A percentile compares a stretch with the other conserved stretches of the same genome.
Conservation (phyloP, 2,888 invertebrate species). For the Argyresthia goedartella region DNA sequence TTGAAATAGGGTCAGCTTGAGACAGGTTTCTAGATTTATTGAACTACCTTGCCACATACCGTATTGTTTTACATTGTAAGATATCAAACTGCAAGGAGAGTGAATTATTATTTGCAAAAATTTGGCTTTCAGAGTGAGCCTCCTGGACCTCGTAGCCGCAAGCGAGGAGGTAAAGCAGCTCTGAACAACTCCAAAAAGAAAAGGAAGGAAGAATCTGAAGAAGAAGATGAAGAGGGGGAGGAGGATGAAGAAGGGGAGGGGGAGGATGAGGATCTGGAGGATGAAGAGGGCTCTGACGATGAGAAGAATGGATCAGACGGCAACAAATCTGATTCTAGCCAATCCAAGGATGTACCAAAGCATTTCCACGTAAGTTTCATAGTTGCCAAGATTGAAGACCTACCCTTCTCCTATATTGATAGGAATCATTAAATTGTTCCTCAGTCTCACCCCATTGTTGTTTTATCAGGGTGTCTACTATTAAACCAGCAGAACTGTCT, state of each 20-base stretch:
- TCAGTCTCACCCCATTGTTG: too few relatives aligned
- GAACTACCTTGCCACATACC: too few relatives aligned
- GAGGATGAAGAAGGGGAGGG: constrained; percentile 54
- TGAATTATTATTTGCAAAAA: neutral
- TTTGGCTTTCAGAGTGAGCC: constrained; percentile 37
- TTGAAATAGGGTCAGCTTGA: too few relatives aligned
- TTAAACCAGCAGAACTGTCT: too few relatives aligned
- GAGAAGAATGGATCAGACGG: constrained; percentile 67
- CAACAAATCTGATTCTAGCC: constrained; percentile 66
- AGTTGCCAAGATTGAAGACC: too few relatives aligned
- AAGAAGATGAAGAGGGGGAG: constrained; percentile 49
- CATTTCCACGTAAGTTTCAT: constrained; percentile 58
- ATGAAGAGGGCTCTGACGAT: constrained; percentile 64
- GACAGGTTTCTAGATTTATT: too few relatives aligned
- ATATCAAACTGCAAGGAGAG: too few relatives aligned
- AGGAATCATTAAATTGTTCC: too few relatives aligned
- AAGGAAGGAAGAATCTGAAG: constrained; percentile 59
- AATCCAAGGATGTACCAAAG: constrained; percentile 68
- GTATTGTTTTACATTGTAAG: too few relatives aligned
- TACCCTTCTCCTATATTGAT: too few relatives aligned
- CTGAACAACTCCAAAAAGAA: constrained; percentile 59
- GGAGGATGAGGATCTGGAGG: constrained; percentile 57
- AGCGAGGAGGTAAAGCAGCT: constrained; percentile 40
- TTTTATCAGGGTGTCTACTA: too few relatives aligned
- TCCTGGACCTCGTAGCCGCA: constrained; percentile 36